These are phyloP conservation scores for Chrysopilus asiliformis DNA, from an alignment of 2,888 invertebrate genomes.

Conservation along the genomic window DNA sequence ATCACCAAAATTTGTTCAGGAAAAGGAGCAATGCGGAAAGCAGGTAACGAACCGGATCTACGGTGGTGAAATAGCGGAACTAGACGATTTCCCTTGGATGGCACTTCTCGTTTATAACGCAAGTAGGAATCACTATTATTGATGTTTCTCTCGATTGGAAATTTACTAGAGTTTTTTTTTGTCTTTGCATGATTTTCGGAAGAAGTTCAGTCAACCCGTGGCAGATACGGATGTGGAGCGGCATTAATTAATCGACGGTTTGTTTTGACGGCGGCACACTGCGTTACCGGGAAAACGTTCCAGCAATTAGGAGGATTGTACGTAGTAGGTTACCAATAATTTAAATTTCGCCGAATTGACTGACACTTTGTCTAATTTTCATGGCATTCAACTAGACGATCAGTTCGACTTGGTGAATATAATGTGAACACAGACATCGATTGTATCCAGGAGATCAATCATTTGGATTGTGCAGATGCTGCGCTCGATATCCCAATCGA, in stretches of 20 bases:
- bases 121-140: conserved; percentile 31
- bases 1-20: conserved; percentile 18
- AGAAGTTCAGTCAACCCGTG: too few species aligned
- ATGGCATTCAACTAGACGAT: conserved; percentile 26
- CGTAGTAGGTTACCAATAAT: too few species aligned
- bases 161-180: too few species aligned
- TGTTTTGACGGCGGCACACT: conserved; percentile 49
- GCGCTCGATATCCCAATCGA: conserved; percentile 49
- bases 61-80: conserved; percentile 46
- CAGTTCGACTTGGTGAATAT: conserved; percentile 51
- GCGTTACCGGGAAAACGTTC: conserved; percentile 40
- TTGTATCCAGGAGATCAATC: conserved; percentile 38
- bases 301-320: conserved; percentile 41
- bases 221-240: conserved; percentile 52
- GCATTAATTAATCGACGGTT: conserved; percentile 44
- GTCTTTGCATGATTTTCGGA: too few species aligned
- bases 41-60: conserved; percentile 45
- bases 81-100: conserved; percentile 53
- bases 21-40: conserved; percentile 40
- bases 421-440: conserved; percentile 47
- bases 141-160: too few species aligned
- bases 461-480: conserved; percentile 46
- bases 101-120: conserved; percentile 43
- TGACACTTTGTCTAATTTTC: neutral
- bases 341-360: too few species aligned